Conservation (phyloP, 2,797 vertebrate species). For the Ctenochaetus hawaiiensis region DNA sequence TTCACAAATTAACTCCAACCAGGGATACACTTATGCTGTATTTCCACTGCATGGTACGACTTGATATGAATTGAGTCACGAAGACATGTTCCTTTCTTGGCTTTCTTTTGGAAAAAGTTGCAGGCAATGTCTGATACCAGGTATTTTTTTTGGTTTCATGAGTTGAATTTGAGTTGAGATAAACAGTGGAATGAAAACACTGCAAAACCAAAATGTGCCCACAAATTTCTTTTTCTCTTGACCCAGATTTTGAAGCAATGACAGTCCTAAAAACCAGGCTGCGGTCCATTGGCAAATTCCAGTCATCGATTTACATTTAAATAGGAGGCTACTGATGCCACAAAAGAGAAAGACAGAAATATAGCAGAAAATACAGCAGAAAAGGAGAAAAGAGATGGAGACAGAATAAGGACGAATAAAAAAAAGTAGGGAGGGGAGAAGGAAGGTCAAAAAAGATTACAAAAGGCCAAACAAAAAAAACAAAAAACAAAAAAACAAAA, state of each 20-base stretch:
- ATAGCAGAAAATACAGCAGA: neutral
- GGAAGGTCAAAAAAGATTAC: neutral
- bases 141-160: neutral
- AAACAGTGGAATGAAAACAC: neutral
- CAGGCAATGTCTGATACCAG: neutral
- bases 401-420: neutral
- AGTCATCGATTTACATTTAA: neutral
- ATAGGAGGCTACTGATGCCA: neutral
- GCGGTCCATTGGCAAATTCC: neutral
- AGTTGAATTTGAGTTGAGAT: neutral
- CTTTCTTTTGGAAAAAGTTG: neutral
- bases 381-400: neutral
- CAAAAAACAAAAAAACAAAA: neutral
- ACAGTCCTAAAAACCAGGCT: neutral
- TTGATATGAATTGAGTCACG: neutral
- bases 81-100: neutral
- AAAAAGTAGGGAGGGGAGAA: neutral
- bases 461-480: neutral
- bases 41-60: neutral
- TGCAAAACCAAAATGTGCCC: neutral
- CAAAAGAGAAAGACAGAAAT: neutral
- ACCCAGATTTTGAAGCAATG: neutral
- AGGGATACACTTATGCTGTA: neutral
- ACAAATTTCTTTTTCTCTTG: neutral
- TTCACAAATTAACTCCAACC: constrained; percentile 39